A percentile compares a stretch with the other conserved stretches of the same genome.
Conservation (phyloP, 1,140 invertebrate species). For the Diachasmimorpha longicaudata region DNA sequence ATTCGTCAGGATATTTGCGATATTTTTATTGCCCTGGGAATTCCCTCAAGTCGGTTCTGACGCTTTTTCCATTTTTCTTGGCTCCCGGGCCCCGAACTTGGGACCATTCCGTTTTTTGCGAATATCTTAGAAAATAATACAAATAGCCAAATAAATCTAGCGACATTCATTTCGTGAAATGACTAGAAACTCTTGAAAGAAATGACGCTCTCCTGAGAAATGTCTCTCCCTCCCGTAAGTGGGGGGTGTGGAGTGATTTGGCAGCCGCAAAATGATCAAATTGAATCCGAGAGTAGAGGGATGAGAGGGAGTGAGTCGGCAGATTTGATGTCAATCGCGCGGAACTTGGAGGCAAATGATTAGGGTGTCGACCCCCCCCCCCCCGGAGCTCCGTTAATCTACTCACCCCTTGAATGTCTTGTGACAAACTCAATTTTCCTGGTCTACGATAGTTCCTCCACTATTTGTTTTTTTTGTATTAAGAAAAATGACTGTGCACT, state of each 20-base stretch:
- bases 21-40: no score
- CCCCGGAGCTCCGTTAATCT: background rate
- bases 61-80: no score
- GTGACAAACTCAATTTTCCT: constrained; percentile 10
- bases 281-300: background rate
- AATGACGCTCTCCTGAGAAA: no score
- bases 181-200: no score
- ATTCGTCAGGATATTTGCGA: no score
- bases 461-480: background rate
- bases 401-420: background rate
- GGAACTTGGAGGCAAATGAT: background rate
- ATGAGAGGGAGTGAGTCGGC: background rate
- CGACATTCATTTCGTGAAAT: no score
- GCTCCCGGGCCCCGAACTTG: no score
- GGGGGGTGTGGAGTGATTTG: background rate
- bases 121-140: no score
- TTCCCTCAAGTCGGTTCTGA: no score
- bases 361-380: background rate
- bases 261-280: background rate
- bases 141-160: no score
- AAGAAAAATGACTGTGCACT: constrained; percentile 1
- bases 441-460: background rate
- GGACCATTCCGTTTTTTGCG: no score
- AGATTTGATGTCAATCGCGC: background rate
- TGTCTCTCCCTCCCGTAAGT: no score